phyloP scores from a whole-genome alignment of 2,113 vertebrate genomes.

The Empidonax traillii region DNA sequence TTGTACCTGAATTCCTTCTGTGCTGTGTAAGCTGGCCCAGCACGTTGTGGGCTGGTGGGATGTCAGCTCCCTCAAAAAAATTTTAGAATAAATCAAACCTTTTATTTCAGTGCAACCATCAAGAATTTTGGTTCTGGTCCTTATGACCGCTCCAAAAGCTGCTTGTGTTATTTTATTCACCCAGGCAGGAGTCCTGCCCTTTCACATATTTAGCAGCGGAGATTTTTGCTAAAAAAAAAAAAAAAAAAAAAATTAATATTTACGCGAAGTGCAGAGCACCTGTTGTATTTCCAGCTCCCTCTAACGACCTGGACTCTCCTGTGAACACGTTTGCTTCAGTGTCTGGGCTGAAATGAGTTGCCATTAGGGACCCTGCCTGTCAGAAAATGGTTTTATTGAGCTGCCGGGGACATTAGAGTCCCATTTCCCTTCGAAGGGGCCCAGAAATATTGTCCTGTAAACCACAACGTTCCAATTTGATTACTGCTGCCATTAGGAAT shows the following conservation, averaged over 20 bases:
- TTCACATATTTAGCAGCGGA: neutral
- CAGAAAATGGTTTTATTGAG: constrained; percentile 68
- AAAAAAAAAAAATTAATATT: constrained; percentile 60
- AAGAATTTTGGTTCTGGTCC: neutral
- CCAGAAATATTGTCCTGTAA: constrained; percentile 60
- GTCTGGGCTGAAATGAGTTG: constrained; percentile 55
- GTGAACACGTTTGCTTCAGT: constrained; percentile 59
- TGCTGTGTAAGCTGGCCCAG: neutral
- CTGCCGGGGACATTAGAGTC: constrained; percentile 55
- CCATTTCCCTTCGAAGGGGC: constrained; percentile 69
- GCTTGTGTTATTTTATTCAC: neutral
- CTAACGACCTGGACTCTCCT: constrained; percentile 59
- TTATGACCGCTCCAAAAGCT: neutral
- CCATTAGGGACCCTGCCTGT: constrained; percentile 50
- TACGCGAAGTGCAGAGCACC: constrained; percentile 34
- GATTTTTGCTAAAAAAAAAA: neutral
- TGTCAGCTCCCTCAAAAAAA: neutral
- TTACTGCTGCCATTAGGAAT: constrained; percentile 39
- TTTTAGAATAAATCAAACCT: neutral
- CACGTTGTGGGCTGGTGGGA: neutral
- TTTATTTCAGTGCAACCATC: neutral
- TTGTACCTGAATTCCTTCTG: neutral
- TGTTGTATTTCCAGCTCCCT: constrained; percentile 58
- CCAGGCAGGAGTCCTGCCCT: neutral
- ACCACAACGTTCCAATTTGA: constrained; percentile 65